Evolutionary conservation across 2,113 vertebrate genomes (phyloP), one percentile per base, ranked within the genome.

Genomic region (Maccullochella peelii): DNA sequence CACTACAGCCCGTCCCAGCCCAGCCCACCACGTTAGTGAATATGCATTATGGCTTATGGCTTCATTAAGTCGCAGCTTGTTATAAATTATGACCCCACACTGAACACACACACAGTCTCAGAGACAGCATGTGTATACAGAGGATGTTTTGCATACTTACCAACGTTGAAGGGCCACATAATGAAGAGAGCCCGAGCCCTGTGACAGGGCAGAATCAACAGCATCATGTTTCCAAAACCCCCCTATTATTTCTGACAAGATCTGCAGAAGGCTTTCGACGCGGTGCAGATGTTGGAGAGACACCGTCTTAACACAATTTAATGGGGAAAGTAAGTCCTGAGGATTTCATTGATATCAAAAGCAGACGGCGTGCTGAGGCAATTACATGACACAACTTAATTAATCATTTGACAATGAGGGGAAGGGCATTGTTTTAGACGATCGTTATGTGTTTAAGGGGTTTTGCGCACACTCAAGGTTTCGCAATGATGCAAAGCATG

Each of bases 361-460:
- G 82, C 89, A 91, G 83, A 77, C 55, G 25, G 80, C 86, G 62
- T 85, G 83, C 91, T 79, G 89, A 92, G 90, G 90, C 90, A 94
- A 94, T 95, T 94, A 93, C 87, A 91, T 89, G 93, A 93, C 94
- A 93, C 88, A 82, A 91, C 79, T 94, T 95, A 94, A 94, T 94
- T 87, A 94, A 93, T 93, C 86, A 92, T 92, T 94, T 93, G 94
- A 95, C 93, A 95, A 95, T 94, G 94, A 95, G 93, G 93, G 93
- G 93, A 94, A 95, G 92, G 94, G 93, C 93, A 88, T 93, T 94
- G 92, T 92, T 94, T 93, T 89, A 93, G 91, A 89, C 82, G 82
- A 90, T 92, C n/a, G 86, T 93, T 89, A 90, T 91, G 92, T 83
- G 84, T 91, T 94, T 94, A 93, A 92, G 92, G 75, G 86, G 80